Base-by-base conservation (phyloP, 2,113 vertebrate genomes). In the Cynocephalus volans region DNA sequence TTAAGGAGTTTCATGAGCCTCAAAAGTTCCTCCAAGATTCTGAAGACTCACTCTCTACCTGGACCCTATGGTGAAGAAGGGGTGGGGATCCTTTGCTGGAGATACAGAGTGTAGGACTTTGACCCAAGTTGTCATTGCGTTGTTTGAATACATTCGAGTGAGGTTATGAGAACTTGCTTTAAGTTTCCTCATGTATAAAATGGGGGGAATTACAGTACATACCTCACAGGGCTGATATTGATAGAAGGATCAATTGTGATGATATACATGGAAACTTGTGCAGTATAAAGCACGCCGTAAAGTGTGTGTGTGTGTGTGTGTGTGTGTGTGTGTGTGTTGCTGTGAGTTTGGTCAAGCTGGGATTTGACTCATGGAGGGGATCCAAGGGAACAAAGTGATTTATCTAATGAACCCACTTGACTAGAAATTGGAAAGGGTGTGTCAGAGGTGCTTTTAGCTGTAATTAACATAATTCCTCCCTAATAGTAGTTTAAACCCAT, bases 391-490 rank as follows among this genome's bases (percentile, higher is more conserved):
- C 23, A n/a, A 83, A 85, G 41, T 3, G 13, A 88, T 58, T 73
- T 76, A 67, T 64, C 86, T 88, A 76, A 88, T 52, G 81, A 70
- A 50, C 41, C 18, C 65, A 41, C 77, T 93, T 92, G 75, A 90
- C 75, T 80, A 62, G 79, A 69, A 94, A 92, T 87, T 84, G 72
- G 41, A 90, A 93, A 75, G 9, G 0, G 1, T 70, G 11, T 84
- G 26, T 60, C 31, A 60, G 70, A 33, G 80, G 84, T 85, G 48
- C 23, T 90, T 77, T 92, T 6, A 70, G 24, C 64, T 64, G 8
- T 48, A 45, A 17, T 94, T 48, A 90, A 50, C 24, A 33, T 50
- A 95, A 91, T 84, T 85, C 50, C 54, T 90, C 41, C 41, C 65
- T 81, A 8, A 24, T 31, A 64, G 21, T 64, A 65, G 56, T 48